phyloP scores from a whole-genome alignment of 2,888 invertebrate species.

The Arctia plantaginis region DNA sequence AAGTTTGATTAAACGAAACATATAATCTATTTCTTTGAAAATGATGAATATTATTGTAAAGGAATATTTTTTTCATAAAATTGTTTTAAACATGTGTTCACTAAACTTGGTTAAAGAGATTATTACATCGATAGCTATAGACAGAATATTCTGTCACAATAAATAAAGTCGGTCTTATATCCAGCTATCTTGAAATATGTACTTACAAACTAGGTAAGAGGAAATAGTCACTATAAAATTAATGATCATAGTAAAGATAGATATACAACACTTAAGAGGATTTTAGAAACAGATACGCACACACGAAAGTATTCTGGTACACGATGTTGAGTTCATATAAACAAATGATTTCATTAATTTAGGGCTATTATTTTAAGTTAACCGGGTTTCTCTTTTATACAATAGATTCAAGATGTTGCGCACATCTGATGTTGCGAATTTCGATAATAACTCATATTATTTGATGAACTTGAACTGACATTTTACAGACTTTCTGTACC shows the following conservation, averaged over 20 bases:
- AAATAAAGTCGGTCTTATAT: constrained; percentile 11
- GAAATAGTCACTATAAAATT: constrained; percentile 13
- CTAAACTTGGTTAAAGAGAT: constrained; percentile 1
- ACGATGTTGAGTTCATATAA: constrained; percentile 15
- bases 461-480: neutral
- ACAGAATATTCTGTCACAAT: constrained; percentile 7
- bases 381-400: constrained; percentile 8
- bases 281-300: neutral
- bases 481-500: neutral
- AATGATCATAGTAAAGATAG: constrained; percentile 15
- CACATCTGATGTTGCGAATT: neutral
- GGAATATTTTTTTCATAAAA: neutral
- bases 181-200: constrained; percentile 5
- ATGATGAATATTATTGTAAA: neutral
- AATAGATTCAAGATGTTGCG: neutral
- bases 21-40: too few relatives aligned
- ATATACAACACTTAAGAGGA: constrained; percentile 7
- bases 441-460: neutral
- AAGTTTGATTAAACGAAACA: too few relatives aligned
- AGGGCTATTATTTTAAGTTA: constrained; percentile 5
- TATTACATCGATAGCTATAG: constrained; percentile 4
- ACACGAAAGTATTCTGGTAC: neutral
- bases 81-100: neutral
- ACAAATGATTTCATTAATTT: neutral
- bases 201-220: constrained; percentile 14